Conservation (phyloP, 53 echinoderm and acorn worm species). For the Holothuria scabra region DNA sequence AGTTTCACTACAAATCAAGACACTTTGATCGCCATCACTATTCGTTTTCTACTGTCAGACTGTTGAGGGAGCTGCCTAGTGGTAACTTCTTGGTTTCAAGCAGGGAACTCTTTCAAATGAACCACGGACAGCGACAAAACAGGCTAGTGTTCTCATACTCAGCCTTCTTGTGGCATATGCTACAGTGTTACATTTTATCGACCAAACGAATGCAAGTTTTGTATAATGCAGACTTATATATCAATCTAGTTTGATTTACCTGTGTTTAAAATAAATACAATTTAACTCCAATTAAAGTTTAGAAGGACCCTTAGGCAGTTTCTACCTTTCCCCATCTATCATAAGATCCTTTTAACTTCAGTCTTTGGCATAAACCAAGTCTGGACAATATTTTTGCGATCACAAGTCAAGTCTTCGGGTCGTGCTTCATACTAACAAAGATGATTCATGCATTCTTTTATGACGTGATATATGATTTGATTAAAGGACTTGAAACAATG, state of each 20-base stretch:
- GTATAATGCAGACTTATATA: constrained; percentile 1
- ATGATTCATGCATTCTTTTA: constrained; percentile 11
- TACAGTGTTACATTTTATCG: too few species aligned
- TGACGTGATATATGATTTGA: constrained; percentile 29
- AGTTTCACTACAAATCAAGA: too few species aligned
- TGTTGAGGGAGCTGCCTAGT: too few species aligned
- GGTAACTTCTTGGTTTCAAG: too few species aligned
- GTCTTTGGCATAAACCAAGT: neutral
- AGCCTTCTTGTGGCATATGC: too few species aligned
- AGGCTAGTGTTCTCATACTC: too few species aligned
- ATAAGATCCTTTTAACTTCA: neutral
- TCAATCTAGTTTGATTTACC: constrained; percentile 27
- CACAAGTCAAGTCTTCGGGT: too few species aligned
- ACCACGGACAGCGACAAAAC: too few species aligned
- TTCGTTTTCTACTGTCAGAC: too few species aligned
- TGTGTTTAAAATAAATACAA: constrained; percentile 43
- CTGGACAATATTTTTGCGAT: constrained; percentile 16
- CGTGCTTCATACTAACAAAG: neutral
- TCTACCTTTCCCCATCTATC: neutral
- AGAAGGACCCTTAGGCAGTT: neutral
- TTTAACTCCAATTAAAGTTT: constrained; percentile 30
- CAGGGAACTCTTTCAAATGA: too few species aligned
- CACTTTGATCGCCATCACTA: too few species aligned
- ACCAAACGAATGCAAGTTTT: neutral
- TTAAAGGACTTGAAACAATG: neutral